Conservation (phyloP, 2,888 invertebrate genomes). For the Machimus rusticus region DNA sequence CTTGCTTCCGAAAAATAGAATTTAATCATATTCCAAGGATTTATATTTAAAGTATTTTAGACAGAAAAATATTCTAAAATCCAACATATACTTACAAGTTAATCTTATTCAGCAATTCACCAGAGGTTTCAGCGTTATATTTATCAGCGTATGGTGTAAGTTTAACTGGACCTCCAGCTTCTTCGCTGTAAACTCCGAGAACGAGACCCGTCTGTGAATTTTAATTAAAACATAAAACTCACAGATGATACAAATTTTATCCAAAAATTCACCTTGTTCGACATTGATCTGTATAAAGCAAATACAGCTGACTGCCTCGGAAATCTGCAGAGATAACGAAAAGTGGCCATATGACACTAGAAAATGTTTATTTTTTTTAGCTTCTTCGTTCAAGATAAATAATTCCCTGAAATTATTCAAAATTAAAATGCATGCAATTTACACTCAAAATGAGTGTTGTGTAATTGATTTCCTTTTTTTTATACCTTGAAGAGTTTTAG, state of each 20-base stretch:
- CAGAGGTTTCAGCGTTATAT: constrained; percentile 45
- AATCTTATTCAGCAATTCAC: constrained; percentile 46
- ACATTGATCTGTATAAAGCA: constrained; percentile 48
- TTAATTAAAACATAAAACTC: not conserved
- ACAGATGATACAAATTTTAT: not conserved
- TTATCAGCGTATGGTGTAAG: constrained; percentile 46
- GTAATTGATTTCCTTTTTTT: not conserved
- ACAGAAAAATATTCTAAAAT: not conserved
- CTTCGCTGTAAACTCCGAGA: constrained; percentile 46
- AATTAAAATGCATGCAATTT: not conserved
- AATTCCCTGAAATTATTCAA: not conserved
- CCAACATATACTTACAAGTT: constrained; percentile 43
- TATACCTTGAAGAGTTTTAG: not conserved
- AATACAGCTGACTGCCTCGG: constrained; percentile 23
- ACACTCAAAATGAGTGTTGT: not conserved
- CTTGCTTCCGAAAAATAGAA: not conserved
- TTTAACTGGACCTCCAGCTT: constrained; percentile 35
- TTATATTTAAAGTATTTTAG: not conserved
- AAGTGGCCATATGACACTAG: constrained; percentile 35
- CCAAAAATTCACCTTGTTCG: constrained; percentile 42
- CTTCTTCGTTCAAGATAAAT: not conserved
- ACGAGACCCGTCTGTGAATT: constrained; percentile 46
- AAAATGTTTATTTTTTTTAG: constrained; percentile 3
- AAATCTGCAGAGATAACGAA: constrained; percentile 39
- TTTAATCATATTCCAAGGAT: not conserved